Base-by-base conservation (phyloP, 2,113 vertebrate genomes). In the Zosterops japonicus region DNA sequence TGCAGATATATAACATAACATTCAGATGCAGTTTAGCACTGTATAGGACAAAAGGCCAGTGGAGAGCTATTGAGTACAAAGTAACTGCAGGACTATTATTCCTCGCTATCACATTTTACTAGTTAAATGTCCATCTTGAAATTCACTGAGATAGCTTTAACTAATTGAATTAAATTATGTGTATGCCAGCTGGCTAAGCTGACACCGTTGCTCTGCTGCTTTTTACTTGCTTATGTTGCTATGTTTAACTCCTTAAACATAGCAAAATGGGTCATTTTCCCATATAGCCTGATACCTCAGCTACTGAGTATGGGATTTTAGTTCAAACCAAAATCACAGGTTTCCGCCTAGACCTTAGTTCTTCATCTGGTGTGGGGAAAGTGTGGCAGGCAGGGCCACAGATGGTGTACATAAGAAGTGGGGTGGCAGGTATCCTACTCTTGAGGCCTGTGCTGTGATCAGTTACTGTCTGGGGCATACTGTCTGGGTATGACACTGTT, bases 211-310 rank as follows among this genome's bases (percentile, higher is more conserved):
- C 16, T 83, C 29, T 46, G 35, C 42, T 82, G 29, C 9, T 75
- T 90, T 70, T 85, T 50, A 41, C 20, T 12, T 82, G 64, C 41
- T 39, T 3, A 2, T 42, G 5, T 33, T 87, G 18, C 35, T 63
- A 0, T 65, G 12, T 27, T 44, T 42, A 69, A 65, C 67, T 81
- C 33, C 27, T 60, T 75, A 39, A 39, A 39, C 36, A 39, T 39
- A 39, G 36, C 36, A 39, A 39, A 39, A 39, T 39, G 36, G 36
- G 29, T 9, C 8, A 44, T 82, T 91, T 84, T 64, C 29, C 20
- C 1, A 3, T 0, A 0, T 23, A 85, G 23, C 36, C 12, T 2
- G 2, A 27, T 18, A 49, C 8, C 11, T 86, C 46, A 57, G 15
- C 29, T 33, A 55, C 29, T 6, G 8, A n/a, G 7, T 16, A 14